A percentile compares a stretch with the other conserved stretches of the same genome.
Evolutionary conservation across 2,797 vertebrate genomes (phyloP).

Genomic region (Urophycis tenuis): DNA sequence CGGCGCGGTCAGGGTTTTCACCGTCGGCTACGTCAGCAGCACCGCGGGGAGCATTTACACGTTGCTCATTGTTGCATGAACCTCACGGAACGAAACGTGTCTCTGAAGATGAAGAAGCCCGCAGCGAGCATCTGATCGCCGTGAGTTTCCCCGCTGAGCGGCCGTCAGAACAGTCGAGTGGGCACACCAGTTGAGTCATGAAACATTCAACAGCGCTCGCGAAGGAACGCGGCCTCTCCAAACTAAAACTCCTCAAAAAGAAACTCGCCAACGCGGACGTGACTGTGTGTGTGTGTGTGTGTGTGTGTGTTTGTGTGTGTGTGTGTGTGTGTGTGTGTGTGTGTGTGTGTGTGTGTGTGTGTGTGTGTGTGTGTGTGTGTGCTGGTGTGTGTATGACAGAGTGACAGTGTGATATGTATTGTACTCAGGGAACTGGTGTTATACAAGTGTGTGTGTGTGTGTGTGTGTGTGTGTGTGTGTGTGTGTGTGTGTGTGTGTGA

Average conservation of each 20-base stretch:
- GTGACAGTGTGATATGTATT: slow-evolving; percentile 6
- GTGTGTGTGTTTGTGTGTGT: neutral
- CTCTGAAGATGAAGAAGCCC: neutral
- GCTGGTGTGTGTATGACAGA: neutral
- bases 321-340: neutral
- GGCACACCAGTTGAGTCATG: neutral
- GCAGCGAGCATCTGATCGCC: neutral
- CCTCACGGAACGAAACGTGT: neutral
- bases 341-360: slow-evolving; percentile 19
- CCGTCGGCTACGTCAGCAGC: too few relatives aligned
- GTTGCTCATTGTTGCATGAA: too few relatives aligned
- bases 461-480: too few relatives aligned
- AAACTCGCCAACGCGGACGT: neutral
- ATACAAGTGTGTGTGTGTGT: neutral
- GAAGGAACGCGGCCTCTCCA: neutral
- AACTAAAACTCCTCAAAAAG: neutral
- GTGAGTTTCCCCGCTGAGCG: neutral
- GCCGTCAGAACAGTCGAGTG: neutral
- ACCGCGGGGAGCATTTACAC: too few relatives aligned
- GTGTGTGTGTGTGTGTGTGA: too few relatives aligned
- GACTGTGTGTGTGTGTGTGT: neutral
- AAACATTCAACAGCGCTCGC: neutral
- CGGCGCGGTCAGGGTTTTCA: too few relatives aligned
- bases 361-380: slow-evolving; percentile 31
- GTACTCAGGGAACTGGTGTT: too few relatives aligned